Evolutionary conservation across 1,140 invertebrate genomes (phyloP), one percentile per base, ranked within the genome.

Genomic region (Tetramorium parvispinum): DNA sequence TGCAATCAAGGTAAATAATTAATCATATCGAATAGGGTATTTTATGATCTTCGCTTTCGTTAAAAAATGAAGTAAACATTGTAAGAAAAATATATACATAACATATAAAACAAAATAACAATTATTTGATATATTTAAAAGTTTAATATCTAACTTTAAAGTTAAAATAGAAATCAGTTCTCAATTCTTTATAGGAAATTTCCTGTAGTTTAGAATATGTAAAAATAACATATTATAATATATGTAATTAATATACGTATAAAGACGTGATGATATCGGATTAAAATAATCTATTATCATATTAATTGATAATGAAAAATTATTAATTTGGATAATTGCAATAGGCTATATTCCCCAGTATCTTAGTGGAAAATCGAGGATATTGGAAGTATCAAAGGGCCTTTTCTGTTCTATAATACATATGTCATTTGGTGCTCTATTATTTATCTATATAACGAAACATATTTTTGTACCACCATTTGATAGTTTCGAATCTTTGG

Each of bases 281-380:
- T 43, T 43, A 43, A 43, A 43, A 10, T 10, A 43, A 10, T 43
- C 8, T 43, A 43, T 43, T 43, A 43, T 8, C 40, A 7, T 55
- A 5, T 53, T n/a, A n/a, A 57, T 7, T n/a, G 21, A 57, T 7
- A 40, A 4, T 57, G 7, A 65, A 37, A 32, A 0, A 78, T 51
- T 37, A 40, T 8, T 40, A 75, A 75, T 76, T 78, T 46, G 46
- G 18, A 61, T 27, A 76, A 46, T 46, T 49, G n/a, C 16, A 65
- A 32, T 21, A 79, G 76, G 27, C 24, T 18, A 79, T 6, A 51
- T 40, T 51, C 76, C 76, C 1, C 3, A 51, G 2, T 1, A 16
- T 37, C 43, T 79, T 51, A 65, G 95, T 95, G 91, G 97, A 98
- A 94, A 98, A 98, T 95, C 98, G 98, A 95, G 96, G 97, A 92